Conservation (phyloP, 2,113 vertebrate species). For the Oophaga pumilio region DNA sequence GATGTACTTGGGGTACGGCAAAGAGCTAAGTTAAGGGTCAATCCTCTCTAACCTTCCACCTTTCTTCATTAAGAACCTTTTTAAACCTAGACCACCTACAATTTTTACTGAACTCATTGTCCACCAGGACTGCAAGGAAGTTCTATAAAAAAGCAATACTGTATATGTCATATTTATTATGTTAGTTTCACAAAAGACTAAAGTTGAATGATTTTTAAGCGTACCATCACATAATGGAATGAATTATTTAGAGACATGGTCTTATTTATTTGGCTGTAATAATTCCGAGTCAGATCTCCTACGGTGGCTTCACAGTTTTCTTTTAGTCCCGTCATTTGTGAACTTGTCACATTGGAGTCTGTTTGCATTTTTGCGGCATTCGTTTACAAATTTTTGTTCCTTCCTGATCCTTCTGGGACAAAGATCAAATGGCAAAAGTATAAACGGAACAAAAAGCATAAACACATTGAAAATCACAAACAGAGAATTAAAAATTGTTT, state of each 20-base stretch:
- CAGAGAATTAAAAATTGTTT: constrained; percentile 3
- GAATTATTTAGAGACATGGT: background rate
- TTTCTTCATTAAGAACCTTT: background rate
- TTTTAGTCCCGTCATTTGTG: background rate
- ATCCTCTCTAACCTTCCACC: background rate
- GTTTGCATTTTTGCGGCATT: constrained; percentile 45
- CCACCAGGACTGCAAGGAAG: background rate
- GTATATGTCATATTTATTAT: background rate
- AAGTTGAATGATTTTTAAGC: background rate
- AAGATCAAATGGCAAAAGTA: constrained; percentile 48
- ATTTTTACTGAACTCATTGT: background rate
- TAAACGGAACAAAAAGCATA: constrained; percentile 32
- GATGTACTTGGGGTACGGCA: background rate
- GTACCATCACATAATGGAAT: background rate
- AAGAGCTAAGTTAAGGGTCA: background rate
- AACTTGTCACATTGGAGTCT: constrained; percentile 21
- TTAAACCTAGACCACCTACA: background rate
- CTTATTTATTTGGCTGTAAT: background rate
- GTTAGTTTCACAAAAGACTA: background rate
- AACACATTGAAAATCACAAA: constrained; percentile 35
- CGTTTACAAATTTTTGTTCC: constrained; percentile 29
- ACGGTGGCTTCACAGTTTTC: background rate
- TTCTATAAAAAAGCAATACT: background rate
- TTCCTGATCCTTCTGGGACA: constrained; percentile 17
- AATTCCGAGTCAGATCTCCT: background rate